A percentile compares a stretch with the other conserved stretches of the same genome.
phyloP scores from a whole-genome alignment of 1,140 invertebrate species.

The Bactericera cockerelli region DNA sequence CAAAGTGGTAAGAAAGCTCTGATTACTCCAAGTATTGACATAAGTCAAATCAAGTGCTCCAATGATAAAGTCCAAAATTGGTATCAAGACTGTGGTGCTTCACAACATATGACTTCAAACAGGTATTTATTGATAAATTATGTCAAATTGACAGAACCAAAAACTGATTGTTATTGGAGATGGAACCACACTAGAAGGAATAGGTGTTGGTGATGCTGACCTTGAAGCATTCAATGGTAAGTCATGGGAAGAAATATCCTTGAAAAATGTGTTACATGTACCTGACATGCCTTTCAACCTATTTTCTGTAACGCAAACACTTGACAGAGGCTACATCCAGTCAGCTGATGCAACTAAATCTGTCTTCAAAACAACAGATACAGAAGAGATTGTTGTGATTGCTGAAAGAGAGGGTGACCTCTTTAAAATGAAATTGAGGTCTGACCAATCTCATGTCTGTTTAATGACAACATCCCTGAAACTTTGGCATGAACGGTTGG shows the following conservation, averaged over 20 bases:
- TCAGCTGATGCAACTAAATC: conserved; percentile 15
- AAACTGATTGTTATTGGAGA: conserved; percentile 20
- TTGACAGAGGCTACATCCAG: conserved; percentile 20
- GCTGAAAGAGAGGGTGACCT: conserved; percentile 18
- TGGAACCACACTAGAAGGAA: conserved; percentile 14
- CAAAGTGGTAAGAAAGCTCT: conserved; percentile 9
- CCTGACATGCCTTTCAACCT: conserved; percentile 22
- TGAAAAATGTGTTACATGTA: conserved; percentile 22
- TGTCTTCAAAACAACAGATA: conserved; percentile 14
- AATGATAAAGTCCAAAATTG: conserved; percentile 6
- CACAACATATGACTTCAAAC: conserved; percentile 20
- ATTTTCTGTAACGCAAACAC: conserved; percentile 21
- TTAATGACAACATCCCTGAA: conserved; percentile 17
- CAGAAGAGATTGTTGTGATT: conserved; percentile 14
- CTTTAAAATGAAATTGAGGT: conserved; percentile 22
- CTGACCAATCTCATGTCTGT: conserved; percentile 16
- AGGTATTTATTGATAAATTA: conserved; percentile 14
- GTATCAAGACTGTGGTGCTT: conserved; percentile 22
- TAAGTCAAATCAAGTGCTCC: conserved; percentile 13
- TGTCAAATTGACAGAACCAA: too few relatives aligned
- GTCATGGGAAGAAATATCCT: conserved; percentile 16
- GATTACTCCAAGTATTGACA: conserved; percentile 14
- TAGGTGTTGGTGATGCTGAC: conserved; percentile 18
- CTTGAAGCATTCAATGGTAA: conserved; percentile 21
- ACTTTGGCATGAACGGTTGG: conserved; percentile 24